phyloP scores from a whole-genome alignment of 2,113 vertebrate species.

The Pachycephala philippinensis region DNA sequence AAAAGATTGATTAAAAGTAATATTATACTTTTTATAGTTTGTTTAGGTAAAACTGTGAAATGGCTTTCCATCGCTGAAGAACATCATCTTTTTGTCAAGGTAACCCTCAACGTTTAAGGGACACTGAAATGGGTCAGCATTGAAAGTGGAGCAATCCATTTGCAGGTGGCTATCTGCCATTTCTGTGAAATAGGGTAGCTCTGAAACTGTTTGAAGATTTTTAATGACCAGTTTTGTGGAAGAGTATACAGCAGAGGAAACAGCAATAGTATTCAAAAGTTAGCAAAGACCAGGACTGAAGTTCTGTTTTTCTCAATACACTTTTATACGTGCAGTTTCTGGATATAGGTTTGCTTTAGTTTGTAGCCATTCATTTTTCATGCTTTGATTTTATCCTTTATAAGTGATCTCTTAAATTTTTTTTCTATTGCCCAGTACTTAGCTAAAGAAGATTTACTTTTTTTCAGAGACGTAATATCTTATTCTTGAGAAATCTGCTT shows the following conservation, averaged over 20 bases:
- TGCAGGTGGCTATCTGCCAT: background rate
- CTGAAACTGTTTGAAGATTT: background rate
- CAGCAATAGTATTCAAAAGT: background rate
- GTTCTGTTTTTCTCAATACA: background rate
- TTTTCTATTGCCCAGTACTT: background rate
- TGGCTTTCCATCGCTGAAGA: background rate
- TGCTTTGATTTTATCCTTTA: background rate
- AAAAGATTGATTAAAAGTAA: background rate
- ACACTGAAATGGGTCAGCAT: background rate
- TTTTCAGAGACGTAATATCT: background rate
- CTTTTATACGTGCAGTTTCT: background rate
- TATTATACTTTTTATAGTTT: background rate
- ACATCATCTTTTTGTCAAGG: background rate
- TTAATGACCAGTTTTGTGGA: background rate
- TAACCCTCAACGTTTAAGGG: background rate
- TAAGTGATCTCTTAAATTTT: background rate
- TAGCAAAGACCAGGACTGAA: background rate
- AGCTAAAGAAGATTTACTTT: slow-evolving; percentile 25
- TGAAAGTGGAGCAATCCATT: background rate
- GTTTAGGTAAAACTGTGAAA: background rate
- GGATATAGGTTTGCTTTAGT: background rate
- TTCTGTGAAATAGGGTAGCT: background rate
- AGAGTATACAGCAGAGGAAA: background rate
- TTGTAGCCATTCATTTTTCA: background rate
- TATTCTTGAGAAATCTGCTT: slow-evolving; percentile 11